Conservation (phyloP, 2,113 vertebrate species). For the Apteryx mantelli region DNA sequence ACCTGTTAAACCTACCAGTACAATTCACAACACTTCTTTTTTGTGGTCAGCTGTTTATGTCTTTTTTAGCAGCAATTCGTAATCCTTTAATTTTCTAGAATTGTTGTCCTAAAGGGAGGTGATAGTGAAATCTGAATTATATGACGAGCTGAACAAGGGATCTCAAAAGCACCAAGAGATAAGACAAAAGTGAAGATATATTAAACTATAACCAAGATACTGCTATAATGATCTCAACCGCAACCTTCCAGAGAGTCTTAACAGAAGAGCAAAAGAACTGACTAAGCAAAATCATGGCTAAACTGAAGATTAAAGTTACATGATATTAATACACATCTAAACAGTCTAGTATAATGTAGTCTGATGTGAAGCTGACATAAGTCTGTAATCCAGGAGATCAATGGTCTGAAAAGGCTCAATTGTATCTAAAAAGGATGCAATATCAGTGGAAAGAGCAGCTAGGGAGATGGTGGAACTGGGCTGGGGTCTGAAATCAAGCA, state of each 20-base stretch:
- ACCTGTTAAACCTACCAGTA: neutral
- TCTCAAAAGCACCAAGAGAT: neutral
- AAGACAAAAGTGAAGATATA: neutral
- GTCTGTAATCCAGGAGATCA: neutral
- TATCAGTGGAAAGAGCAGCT: neutral
- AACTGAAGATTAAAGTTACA: neutral
- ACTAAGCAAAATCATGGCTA: neutral
- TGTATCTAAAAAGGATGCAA: neutral
- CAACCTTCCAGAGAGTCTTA: neutral
- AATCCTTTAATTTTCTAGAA: neutral
- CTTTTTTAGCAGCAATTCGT: neutral
- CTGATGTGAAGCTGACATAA: neutral
- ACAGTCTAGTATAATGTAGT: neutral
- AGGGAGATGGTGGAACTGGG: neutral
- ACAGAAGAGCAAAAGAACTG: neutral
- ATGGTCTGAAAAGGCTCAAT: neutral
- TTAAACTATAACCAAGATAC: neutral
- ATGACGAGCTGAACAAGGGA: neutral
- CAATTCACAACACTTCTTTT: neutral
- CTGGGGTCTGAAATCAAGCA: neutral
- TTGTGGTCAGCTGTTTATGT: neutral
- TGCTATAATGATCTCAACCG: neutral
- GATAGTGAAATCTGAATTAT: neutral
- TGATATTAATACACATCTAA: neutral
- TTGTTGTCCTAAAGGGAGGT: neutral